Conservation (phyloP, 2,888 invertebrate species). For the Bombylius discolor region DNA sequence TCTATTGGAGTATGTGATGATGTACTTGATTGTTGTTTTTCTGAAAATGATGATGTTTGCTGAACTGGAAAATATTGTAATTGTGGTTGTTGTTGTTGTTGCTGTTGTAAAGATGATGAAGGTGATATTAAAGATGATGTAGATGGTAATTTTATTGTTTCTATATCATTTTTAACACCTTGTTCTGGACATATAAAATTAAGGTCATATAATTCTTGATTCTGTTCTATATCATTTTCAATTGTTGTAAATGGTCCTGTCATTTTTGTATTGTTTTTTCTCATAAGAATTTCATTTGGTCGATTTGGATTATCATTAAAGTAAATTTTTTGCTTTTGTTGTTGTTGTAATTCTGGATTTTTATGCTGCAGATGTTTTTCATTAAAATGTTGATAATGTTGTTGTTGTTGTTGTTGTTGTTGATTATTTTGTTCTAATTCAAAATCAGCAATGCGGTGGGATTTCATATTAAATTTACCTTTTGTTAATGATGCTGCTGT, state of each 20-base stretch:
- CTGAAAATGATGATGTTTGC: conserved; percentile 5
- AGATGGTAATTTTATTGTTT: conserved; percentile 3
- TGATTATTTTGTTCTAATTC: background rate
- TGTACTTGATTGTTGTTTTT: conserved; percentile 1
- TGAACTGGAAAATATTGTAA: conserved; percentile 9
- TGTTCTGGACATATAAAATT: conserved; percentile 18
- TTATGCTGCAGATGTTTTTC: too few species aligned
- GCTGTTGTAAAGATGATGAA: conserved; percentile 8
- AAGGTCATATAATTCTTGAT: conserved; percentile 3
- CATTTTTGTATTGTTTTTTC: background rate
- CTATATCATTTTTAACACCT: conserved; percentile 12
- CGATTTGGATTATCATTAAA: too few species aligned
- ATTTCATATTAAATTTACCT: background rate
- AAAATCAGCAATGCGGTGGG: background rate
- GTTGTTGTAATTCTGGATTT: too few species aligned
- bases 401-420: conserved; percentile 2
- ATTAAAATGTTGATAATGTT: background rate
- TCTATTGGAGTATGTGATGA: background rate
- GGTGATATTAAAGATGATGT: conserved; percentile 8
- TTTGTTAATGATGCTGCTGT: too few species aligned
- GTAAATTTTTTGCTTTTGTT: too few species aligned
- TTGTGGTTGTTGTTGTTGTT: conserved; percentile 9
- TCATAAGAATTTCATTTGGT: too few species aligned
- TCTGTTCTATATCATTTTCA: background rate
- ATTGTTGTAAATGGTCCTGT: background rate